Evolutionary conservation across 2,113 vertebrate species (phyloP), one percentile per base, ranked within the genome.

Genomic region (Globicephala melas): DNA sequence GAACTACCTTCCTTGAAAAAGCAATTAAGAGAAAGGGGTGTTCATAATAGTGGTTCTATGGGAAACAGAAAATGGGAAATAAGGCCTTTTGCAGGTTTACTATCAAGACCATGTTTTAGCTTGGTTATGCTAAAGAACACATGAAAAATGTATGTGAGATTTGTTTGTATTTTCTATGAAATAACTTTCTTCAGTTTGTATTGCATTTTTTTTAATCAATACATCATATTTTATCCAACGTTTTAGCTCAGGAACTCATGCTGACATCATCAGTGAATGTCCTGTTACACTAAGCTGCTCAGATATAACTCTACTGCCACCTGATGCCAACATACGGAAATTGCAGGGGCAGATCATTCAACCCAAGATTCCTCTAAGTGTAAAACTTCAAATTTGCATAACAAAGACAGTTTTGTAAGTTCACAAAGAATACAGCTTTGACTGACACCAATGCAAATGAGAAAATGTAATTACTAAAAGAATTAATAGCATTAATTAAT

Each of bases 341-440:
- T 97, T 98, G 95, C 97, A 97, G 96, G 96, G 36, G 26, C 79
- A 98, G 80, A 73, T 79, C 76, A 92, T 70, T 58, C 77, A 81
- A 80, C 28, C 50, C 65, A 58, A 95, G 71, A 95, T 83, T 80
- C 15, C 58, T 91, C 20, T 55, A 76, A 58, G 21, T 13, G 41
- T 36, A 41, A 70, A 11, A 58, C 33, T 91, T 86, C 31, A 55
- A 33, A 97, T 97, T 89, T 97, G 73, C 86, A 84, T 91, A 80
- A 97, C 73, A 96, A 97, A 95, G 96, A 53, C n/a, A 79, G 25
- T n/a, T 79, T 89, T 80, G 58, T 91, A 91, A 93, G 91, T 97
- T 92, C 36, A 55, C 47, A 60, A 76, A 93, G 21, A 67, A 79
- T 79, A 88, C 63, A 41, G 44, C 63, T 96, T 91, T 92, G 95